Base-by-base conservation (phyloP, 2,113 vertebrate species). In the Corydoras sp. region DNA sequence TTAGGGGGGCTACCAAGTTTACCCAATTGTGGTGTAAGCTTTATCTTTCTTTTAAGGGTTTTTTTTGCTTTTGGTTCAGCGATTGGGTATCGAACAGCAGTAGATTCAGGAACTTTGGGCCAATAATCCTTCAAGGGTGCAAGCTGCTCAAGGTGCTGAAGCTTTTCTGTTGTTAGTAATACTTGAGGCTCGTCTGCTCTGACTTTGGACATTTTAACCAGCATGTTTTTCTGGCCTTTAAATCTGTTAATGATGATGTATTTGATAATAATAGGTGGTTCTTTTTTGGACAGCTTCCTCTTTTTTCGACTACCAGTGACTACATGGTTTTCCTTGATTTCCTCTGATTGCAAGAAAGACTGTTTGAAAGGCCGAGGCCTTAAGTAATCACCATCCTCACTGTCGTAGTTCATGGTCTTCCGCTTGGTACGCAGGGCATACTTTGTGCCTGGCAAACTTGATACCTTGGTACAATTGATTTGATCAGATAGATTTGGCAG, bases 231-330 rank as follows among this genome's bases (percentile, higher is more conserved):
- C 82, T 95, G 93, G 65, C 96, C 97, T 90, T 97, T 98, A 85
- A 99, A 99, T 81, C 97, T 87, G 86, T 99, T 99, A 81, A 99
- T 98, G 72, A 99, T 99, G 80, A 99, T 99, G 82, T 99, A 99
- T 82, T 99, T 99, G 80, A 99, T 98, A 79, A 99, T 95, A 77
- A 99, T 90, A 55, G 97, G 95, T 18, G 95, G 94, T 64, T 98
- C 87, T 78, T 96, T 98, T 85, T 91, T 93, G 66, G 90, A 90
- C 79, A 93, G 82, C 82, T 90, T 98, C 74, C 92, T 90, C 55
- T 94, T 91, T 83, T 97, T 98, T 85, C 92, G 89, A 80, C 86
- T 84, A 9, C 69, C 72, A 58, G 66, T 88, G 75, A 87, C 83
- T 77, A 86, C 59, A 15, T 15, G 58, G 24, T 65, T 65, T 14